A percentile compares a stretch with the other conserved stretches of the same genome.
phyloP scores from a whole-genome alignment of 2,113 vertebrate genomes.

The Siniperca knerii region DNA sequence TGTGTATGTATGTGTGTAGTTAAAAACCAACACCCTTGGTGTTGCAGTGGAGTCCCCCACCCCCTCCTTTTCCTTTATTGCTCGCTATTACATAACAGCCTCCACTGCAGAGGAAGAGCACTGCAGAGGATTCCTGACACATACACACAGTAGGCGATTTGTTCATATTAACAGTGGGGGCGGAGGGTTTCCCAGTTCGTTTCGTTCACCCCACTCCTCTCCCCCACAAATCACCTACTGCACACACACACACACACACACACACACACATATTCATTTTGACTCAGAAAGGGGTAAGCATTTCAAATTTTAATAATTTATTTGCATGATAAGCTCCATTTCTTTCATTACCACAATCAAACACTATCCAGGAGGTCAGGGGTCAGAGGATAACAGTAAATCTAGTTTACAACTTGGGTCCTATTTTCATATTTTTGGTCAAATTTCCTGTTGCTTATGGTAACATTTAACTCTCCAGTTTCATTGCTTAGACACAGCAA shows the following conservation, averaged over 20 bases:
- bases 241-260: background rate
- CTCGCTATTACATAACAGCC: constrained; percentile 59
- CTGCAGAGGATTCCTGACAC: constrained; percentile 54
- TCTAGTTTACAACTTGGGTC: background rate
- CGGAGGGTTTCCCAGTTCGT: no score
- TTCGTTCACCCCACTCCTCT: no score
- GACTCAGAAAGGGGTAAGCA: no score
- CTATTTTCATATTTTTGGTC: background rate
- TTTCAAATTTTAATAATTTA: background rate
- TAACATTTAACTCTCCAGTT: background rate
- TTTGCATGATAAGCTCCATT: background rate
- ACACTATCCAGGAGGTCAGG: background rate
- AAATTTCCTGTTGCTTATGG: background rate
- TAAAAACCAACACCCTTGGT: background rate
- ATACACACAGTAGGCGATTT: constrained; percentile 1
- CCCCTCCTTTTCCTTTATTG: background rate
- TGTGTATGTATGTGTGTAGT: background rate
- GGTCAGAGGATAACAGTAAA: no score
- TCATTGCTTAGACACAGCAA: no score
- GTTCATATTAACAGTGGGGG: no score
- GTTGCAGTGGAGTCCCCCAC: constrained; percentile 44
- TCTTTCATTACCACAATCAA: background rate
- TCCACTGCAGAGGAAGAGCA: constrained; percentile 69
- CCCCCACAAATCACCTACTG: background rate
- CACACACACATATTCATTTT: background rate